A percentile compares a stretch with the other conserved stretches of the same genome.
Evolutionary conservation across 1,140 invertebrate species (phyloP).

Genomic region (Scaptomyza graminum): DNA sequence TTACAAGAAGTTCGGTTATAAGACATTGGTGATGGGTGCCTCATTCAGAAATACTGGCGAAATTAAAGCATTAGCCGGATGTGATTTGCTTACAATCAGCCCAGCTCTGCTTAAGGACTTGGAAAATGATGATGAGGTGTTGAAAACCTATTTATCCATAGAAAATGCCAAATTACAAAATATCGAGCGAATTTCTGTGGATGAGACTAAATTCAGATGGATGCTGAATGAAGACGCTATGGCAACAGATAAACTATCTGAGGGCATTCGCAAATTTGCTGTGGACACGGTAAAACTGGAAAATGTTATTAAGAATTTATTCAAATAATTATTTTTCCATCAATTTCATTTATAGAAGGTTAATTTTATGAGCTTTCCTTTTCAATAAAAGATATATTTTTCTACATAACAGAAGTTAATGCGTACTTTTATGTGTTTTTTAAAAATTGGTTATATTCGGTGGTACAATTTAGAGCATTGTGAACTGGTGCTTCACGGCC

Average conservation of each 20-base stretch:
- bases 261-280: conserved; percentile 99
- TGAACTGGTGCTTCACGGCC: background rate
- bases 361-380: background rate
- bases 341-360: background rate
- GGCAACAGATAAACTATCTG: conserved; percentile 98
- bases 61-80: conserved; percentile 96
- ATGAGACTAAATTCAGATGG: conserved; percentile 95
- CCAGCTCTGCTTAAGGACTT: conserved; percentile 94
- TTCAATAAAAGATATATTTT: background rate
- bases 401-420: background rate
- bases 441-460: too few species aligned
- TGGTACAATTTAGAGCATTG: background rate
- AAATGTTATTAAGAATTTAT: conserved; percentile 86
- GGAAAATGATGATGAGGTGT: conserved; percentile 87
- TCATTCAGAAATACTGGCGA: conserved; percentile 98
- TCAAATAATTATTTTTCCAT: conserved; percentile 30
- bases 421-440: too few species aligned
- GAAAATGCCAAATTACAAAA: conserved; percentile 87
- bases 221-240: conserved; percentile 99
- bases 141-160: conserved; percentile 85
- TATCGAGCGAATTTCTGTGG: conserved; percentile 90
- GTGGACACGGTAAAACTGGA: conserved; percentile 97
- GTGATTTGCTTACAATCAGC: conserved; percentile 98
- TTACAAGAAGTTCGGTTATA: conserved; percentile 99
- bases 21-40: conserved; percentile 99